Evolutionary conservation across 2,113 vertebrate genomes (phyloP).

Genomic region (Halichoerus grypus): DNA sequence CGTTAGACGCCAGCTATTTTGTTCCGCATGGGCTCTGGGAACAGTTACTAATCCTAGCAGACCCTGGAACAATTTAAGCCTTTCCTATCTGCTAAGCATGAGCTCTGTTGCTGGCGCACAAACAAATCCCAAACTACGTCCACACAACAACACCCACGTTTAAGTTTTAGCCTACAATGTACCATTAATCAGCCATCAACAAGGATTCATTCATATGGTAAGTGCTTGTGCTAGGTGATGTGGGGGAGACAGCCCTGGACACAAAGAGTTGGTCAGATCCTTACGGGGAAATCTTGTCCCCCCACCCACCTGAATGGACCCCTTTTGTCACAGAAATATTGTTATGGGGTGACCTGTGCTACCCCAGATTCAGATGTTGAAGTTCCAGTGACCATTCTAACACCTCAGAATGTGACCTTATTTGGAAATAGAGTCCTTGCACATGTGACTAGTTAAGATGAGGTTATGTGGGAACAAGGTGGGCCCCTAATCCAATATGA

Average conservation of each 20-base stretch:
- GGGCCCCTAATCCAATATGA: background rate
- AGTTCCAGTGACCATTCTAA: background rate
- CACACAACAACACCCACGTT: constrained; percentile 12
- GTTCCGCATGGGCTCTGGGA: constrained; percentile 59
- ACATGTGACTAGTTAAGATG: background rate
- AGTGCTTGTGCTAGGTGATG: background rate
- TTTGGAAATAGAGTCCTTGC: background rate
- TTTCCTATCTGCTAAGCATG: constrained; percentile 59
- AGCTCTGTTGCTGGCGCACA: constrained; percentile 66
- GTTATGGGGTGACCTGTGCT: background rate
- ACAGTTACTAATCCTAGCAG: constrained; percentile 67
- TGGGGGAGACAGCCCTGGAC: background rate
- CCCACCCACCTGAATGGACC: background rate
- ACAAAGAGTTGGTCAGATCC: background rate
- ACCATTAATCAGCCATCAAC: constrained; percentile 62
- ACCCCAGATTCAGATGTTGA: background rate
- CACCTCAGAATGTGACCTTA: background rate
- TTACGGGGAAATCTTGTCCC: background rate
- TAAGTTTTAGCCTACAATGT: constrained; percentile 53
- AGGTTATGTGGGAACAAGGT: background rate
- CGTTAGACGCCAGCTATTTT: constrained; percentile 70
- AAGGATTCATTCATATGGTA: constrained; percentile 9
- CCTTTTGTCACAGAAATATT: background rate
- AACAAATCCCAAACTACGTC: constrained; percentile 66
- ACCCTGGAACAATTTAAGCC: constrained; percentile 61